phyloP scores from a whole-genome alignment of 2,888 invertebrate species.

The Julus scandinavius region DNA sequence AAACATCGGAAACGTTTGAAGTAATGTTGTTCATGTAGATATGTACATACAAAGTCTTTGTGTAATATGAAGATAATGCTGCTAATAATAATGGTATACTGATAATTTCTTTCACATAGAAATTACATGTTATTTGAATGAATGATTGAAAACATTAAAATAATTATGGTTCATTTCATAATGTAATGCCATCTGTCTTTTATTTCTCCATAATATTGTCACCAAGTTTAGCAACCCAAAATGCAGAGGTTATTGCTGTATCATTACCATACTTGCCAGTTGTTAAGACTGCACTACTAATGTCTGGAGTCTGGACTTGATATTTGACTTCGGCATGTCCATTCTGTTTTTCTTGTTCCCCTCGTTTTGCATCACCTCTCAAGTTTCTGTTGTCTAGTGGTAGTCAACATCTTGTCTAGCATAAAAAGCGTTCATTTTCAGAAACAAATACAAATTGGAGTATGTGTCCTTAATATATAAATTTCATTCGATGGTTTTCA shows the following conservation, averaged over 20 bases:
- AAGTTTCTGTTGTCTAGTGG: too few species aligned
- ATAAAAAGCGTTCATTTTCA: too few species aligned
- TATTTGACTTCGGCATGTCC: too few species aligned
- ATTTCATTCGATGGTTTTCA: too few species aligned
- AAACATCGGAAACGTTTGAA: slow-evolving; percentile 40
- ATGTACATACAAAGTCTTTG: slow-evolving; percentile 45
- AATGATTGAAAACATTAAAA: slow-evolving; percentile 46
- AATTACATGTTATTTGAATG: slow-evolving; percentile 46
- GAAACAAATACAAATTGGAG: too few species aligned
- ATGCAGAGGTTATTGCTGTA: not conserved
- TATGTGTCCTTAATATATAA: too few species aligned
- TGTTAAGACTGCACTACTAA: too few species aligned
- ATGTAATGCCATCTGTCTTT: not conserved
- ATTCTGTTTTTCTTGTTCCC: too few species aligned
- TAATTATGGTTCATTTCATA: slow-evolving; percentile 44
- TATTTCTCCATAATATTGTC: not conserved
- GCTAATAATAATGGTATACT: slow-evolving; percentile 46
- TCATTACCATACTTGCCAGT: too few species aligned
- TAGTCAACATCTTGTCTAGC: too few species aligned
- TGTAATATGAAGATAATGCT: slow-evolving; percentile 46
- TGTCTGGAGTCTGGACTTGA: too few species aligned
- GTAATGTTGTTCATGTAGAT: slow-evolving; percentile 52
- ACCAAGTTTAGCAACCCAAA: not conserved
- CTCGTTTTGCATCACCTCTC: too few species aligned
- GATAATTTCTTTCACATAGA: slow-evolving; percentile 39